Conservation (phyloP, 2,113 vertebrate species). For the Vanacampus margaritifer region DNA sequence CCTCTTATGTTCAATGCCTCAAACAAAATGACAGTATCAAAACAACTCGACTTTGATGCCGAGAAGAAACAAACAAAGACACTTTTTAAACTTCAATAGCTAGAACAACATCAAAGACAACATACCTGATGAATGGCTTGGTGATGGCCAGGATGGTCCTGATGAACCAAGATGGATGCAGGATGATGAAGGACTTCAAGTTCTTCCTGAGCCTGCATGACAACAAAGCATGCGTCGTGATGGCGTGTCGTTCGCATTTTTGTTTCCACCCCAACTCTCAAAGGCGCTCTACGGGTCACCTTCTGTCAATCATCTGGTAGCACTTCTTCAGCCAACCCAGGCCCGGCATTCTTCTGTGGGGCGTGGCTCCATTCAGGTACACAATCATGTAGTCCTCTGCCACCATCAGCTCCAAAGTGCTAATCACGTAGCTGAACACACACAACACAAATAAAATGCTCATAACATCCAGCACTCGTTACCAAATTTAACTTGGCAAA, state of each 20-base stretch:
- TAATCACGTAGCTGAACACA: constrained; percentile 88
- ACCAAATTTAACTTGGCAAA: too few species aligned
- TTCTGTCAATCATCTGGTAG: constrained; percentile 97
- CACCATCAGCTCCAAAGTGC: constrained; percentile 96
- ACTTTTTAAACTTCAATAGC: too few species aligned
- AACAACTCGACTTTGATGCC: background rate
- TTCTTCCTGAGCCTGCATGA: constrained; percentile 88
- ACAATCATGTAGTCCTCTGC: constrained; percentile 99
- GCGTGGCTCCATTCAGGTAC: constrained; percentile 95
- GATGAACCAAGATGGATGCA: constrained; percentile 98
- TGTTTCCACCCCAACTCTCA: background rate
- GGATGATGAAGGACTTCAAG: constrained; percentile 96
- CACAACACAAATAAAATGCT: background rate
- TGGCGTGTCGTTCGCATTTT: background rate
- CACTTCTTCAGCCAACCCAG: constrained; percentile 96
- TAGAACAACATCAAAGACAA: background rate
- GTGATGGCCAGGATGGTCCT: constrained; percentile 91
- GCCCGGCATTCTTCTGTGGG: constrained; percentile 93
- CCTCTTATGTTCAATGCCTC: background rate
- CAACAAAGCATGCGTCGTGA: constrained; percentile 4
- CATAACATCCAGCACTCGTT: background rate
- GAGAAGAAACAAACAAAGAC: background rate
- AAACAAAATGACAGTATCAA: background rate
- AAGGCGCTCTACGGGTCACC: constrained; percentile 59
- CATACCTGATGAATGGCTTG: constrained; percentile 96